Evolutionary conservation across 1,140 invertebrate species (phyloP).

Genomic region (Trachymyrmex septentrionalis): DNA sequence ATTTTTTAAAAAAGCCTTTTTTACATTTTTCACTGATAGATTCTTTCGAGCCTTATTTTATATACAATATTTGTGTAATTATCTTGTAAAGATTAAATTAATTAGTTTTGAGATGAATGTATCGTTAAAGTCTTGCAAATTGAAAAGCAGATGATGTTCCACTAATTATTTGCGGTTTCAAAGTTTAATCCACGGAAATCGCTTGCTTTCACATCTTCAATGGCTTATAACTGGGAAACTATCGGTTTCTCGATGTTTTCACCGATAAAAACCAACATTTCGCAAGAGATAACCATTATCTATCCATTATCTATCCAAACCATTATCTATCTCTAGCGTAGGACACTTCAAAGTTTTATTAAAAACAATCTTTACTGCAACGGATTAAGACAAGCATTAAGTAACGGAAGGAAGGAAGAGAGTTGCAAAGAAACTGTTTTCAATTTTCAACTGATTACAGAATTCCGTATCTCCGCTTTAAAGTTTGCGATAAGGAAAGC

Average conservation of each 20-base stretch:
- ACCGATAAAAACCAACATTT: neutral
- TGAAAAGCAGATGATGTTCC: neutral
- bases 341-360: neutral
- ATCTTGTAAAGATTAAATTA: neutral
- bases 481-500: slow-evolving; percentile 16
- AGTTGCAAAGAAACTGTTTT: slow-evolving; percentile 6
- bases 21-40: too few relatives aligned
- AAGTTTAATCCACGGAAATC: slow-evolving; percentile 20
- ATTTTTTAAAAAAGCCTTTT: too few relatives aligned
- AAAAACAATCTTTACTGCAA: slow-evolving; percentile 8
- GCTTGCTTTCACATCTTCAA: neutral
- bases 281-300: neutral
- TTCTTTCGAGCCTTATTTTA: too few relatives aligned
- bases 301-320: neutral
- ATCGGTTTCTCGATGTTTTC: neutral
- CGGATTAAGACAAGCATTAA: slow-evolving; percentile 21
- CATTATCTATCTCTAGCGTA: neutral
- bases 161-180: slow-evolving; percentile 2
- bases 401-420: neutral
- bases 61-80: too few relatives aligned
- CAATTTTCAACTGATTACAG: slow-evolving; percentile 22
- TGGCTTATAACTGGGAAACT: neutral
- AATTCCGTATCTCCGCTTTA: neutral
- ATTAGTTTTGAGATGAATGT: neutral
- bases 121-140: neutral